A percentile compares a stretch with the other conserved stretches of the same genome.
Conservation (phyloP, 2,113 vertebrate species). For the Bos javanicus region DNA sequence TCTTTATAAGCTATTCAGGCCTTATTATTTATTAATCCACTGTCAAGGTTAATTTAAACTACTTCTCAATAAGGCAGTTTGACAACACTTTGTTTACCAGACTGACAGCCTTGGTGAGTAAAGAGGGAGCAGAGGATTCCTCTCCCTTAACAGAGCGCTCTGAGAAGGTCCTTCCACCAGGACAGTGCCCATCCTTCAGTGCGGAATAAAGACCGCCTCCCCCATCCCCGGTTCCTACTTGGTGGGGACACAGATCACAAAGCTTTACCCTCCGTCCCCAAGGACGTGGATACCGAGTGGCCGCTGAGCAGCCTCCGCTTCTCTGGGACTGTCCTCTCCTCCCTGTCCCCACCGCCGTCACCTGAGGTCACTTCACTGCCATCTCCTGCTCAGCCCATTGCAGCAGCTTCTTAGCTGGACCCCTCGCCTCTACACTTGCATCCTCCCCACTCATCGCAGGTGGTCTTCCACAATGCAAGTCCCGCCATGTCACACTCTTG, state of each 20-base stretch:
- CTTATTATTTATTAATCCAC: constrained; percentile 87
- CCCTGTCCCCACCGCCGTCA: not conserved
- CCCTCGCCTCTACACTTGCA: not conserved
- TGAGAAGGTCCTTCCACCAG: not conserved
- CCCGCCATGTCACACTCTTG: not conserved
- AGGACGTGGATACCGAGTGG: not conserved
- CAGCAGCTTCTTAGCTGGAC: not conserved
- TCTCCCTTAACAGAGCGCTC: not conserved
- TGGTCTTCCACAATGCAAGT: not conserved
- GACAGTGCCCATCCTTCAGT: not conserved
- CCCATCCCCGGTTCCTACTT: not conserved
- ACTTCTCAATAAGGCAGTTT: constrained; percentile 80
- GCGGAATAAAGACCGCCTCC: not conserved
- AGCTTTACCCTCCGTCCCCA: not conserved
- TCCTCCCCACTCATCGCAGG: not conserved
- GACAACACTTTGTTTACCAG: constrained; percentile 81
- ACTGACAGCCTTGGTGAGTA: constrained; percentile 65
- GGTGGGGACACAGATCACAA: not conserved
- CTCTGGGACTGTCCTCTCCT: not conserved
- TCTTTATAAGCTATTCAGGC: constrained; percentile 81
- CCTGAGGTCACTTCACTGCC: not conserved
- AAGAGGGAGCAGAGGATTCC: not conserved
- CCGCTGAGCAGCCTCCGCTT: not conserved
- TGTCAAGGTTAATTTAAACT: constrained; percentile 85
- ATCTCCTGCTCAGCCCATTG: not conserved